Conservation (phyloP, 2,888 invertebrate genomes). For the Pammene aurita region DNA sequence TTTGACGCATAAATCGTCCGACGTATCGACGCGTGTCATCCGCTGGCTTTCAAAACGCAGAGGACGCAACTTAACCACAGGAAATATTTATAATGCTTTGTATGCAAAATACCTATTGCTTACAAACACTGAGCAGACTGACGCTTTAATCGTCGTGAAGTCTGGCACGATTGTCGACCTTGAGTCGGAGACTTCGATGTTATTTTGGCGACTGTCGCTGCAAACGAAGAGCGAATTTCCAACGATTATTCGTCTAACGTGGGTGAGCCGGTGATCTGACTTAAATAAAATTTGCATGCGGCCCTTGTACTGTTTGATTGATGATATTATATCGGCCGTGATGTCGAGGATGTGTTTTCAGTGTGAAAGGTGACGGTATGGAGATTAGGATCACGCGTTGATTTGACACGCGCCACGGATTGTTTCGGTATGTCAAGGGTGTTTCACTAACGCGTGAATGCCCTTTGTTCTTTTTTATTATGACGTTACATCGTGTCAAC, state of each 20-base stretch:
- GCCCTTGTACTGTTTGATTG: slow-evolving; percentile 70
- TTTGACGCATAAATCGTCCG: slow-evolving; percentile 66
- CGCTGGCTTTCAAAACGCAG: slow-evolving; percentile 70
- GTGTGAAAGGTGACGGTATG: slow-evolving; percentile 79
- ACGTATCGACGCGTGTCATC: slow-evolving; percentile 77
- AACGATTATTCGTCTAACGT: slow-evolving; percentile 56
- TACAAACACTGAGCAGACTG: slow-evolving; percentile 62
- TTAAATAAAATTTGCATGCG: slow-evolving; percentile 73
- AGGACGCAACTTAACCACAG: slow-evolving; percentile 67
- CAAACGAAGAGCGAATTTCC: slow-evolving; percentile 52
- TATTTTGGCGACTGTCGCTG: slow-evolving; percentile 40
- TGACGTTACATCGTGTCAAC: slow-evolving; percentile 56
- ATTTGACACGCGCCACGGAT: slow-evolving; percentile 67
- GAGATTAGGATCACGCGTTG: slow-evolving; percentile 72
- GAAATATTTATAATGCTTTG: slow-evolving; percentile 82
- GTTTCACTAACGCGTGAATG: slow-evolving; percentile 60
- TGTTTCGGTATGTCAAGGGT: slow-evolving; percentile 72
- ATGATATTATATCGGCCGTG: slow-evolving; percentile 60
- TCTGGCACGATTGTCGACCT: slow-evolving; percentile 64
- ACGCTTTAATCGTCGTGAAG: slow-evolving; percentile 59
- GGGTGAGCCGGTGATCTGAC: slow-evolving; percentile 68
- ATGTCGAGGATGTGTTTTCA: slow-evolving; percentile 63
- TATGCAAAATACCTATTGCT: slow-evolving; percentile 79
- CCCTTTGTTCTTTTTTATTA: slow-evolving; percentile 57
- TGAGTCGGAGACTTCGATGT: slow-evolving; percentile 55